Evolutionary conservation across 2,888 invertebrate genomes (phyloP), one percentile per base, ranked within the genome.

Genomic region (Flexamia atlantica): DNA sequence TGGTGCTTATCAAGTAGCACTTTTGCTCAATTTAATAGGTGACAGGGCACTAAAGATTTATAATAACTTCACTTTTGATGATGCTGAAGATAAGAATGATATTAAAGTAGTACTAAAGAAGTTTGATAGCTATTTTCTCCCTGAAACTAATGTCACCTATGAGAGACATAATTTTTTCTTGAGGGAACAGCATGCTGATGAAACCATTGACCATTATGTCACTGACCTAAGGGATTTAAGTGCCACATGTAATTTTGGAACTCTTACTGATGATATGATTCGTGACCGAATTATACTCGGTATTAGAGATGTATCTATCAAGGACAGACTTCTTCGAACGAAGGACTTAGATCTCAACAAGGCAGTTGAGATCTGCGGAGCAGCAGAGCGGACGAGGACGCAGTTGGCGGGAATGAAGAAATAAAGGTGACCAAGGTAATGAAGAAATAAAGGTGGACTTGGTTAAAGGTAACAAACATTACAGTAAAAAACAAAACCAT

Each of bases 1-100:
- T 17, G 28, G 53, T 50, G n/a, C n/a, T 23, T 80, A 28, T 23
- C 50, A 53, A 28, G 46, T 50, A n/a, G 53, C 76, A 12, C 9
- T 42, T 23, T n/a, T 80, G 9, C 20, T 80, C 7, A 80, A 53
- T 50, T 25, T 46, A 17, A 28, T 80, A 17, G 80, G 80, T 7
- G 80, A 80, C 28, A 80, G 80, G 57, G 80, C 80, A 5, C 30
- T 80, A 28, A 80, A 80, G 53, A 80, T 80, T 17, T 80, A 28
- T 17, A 80, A 80, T 30, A 80, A 80, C 30, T 80, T 28, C n/a
- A 28, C 5, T 12, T 50, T 25, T 57, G 50, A 32, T 9, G 3
- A 17, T n/a, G 32, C 7, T 20, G 80, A 80, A 12, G 3, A 4
- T 5, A 76, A 76, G 17, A 25, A 76, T n/a, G 9, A 25, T 10